These are phyloP conservation scores for Rhopalosiphum maidis DNA, from an alignment of 1,140 invertebrate species.

Conservation along the genomic window DNA sequence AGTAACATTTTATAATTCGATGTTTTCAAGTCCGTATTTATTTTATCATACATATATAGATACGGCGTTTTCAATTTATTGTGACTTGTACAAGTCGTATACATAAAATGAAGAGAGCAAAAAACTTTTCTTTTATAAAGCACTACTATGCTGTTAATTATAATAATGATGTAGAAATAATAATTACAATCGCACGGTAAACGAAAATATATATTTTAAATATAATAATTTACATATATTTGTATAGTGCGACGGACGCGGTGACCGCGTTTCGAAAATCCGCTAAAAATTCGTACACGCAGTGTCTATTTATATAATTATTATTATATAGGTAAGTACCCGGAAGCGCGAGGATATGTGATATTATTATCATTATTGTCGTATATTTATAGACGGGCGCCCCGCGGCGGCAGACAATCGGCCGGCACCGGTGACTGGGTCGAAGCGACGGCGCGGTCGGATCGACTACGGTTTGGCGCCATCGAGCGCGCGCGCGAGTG, in stretches of 20 bases:
- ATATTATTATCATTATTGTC: background rate
- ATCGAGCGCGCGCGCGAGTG: background rate
- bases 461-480: background rate
- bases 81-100: background rate
- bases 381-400: background rate
- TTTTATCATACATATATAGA: background rate
- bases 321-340: background rate
- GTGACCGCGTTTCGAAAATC: background rate
- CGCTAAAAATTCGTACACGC: background rate
- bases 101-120: background rate
- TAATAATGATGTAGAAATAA: background rate
- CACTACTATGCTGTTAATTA: background rate
- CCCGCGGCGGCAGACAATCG: slow-evolving; percentile 22
- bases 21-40: background rate
- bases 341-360: background rate
- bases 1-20: background rate
- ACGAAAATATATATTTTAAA: background rate
- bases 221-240: background rate
- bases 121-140: background rate
- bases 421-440: slow-evolving; percentile 21
- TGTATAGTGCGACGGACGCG: background rate
- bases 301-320: background rate
- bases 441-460: background rate
- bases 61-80: background rate
- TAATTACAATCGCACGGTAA: background rate